These are phyloP conservation scores for Steromphala cineraria DNA, from an alignment of 2,888 invertebrate genomes.

Conservation along the genomic window DNA sequence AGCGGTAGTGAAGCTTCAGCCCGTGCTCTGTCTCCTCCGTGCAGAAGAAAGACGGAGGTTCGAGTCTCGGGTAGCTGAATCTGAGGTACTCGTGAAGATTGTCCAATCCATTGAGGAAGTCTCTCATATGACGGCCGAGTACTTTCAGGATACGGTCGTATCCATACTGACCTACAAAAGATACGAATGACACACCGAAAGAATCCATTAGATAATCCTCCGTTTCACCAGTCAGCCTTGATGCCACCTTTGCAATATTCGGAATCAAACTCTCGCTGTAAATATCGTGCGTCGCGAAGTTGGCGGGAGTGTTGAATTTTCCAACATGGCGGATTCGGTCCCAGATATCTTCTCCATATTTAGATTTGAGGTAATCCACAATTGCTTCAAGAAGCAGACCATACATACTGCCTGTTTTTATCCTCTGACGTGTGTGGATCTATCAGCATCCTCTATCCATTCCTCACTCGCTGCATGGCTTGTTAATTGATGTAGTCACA, in stretches of 20 bases:
- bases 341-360: conserved; percentile 97
- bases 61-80: conserved; percentile 92
- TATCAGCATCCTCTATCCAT: no score
- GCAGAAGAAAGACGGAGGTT: conserved; percentile 97
- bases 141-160: conserved; percentile 82
- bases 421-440: no score
- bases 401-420: conserved; percentile 83
- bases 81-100: conserved; percentile 97
- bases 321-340: conserved; percentile 91
- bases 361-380: conserved; percentile 91
- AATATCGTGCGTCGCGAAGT: conserved; percentile 86
- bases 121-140: conserved; percentile 91
- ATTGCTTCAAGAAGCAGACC: conserved; percentile 95
- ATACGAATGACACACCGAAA: conserved; percentile 95
- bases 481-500: no score
- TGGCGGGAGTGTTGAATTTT: conserved; percentile 86
- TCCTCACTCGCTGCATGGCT: no score
- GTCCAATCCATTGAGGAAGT: conserved; percentile 94
- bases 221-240: conserved; percentile 80
- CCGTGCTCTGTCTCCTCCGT: conserved; percentile 94
- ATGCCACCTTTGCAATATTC: conserved; percentile 80
- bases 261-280: conserved; percentile 93
- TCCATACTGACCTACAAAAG: conserved; percentile 94
- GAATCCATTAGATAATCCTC: conserved; percentile 94
- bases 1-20: conserved; percentile 87